A percentile compares a stretch with the other conserved stretches of the same genome.
These are phyloP conservation scores for Tokudaia tokunoshimensis DNA, from an alignment of 2,797 vertebrate species.

Conservation along the genomic window DNA sequence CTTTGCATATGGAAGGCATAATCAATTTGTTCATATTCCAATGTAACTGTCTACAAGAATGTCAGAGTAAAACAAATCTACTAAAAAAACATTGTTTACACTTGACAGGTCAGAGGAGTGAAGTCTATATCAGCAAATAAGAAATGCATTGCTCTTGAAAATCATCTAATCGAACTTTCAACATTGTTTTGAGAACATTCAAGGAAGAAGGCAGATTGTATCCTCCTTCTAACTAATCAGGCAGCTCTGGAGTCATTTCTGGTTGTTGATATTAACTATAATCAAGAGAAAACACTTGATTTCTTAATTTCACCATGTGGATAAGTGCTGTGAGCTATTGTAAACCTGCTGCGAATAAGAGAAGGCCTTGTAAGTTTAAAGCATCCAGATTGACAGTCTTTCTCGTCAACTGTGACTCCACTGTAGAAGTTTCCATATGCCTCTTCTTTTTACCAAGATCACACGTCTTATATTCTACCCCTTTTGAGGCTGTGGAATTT, in stretches of 20 bases:
- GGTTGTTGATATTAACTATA: background rate
- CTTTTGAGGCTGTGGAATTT: background rate
- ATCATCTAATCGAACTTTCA: conserved; percentile 46
- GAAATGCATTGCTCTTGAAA: conserved; percentile 57
- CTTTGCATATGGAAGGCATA: conserved; percentile 69
- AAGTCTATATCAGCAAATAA: background rate
- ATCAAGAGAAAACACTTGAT: background rate
- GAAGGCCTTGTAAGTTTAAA: background rate
- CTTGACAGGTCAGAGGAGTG: conserved; percentile 4
- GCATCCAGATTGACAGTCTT: background rate
- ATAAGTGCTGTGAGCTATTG: background rate
- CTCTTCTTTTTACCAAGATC: background rate
- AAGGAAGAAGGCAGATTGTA: background rate
- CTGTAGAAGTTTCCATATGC: background rate
- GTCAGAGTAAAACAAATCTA: conserved; percentile 51
- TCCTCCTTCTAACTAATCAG: background rate
- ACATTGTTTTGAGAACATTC: conserved; percentile 38
- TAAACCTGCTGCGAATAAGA: background rate
- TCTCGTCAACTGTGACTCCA: background rate
- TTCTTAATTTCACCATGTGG: background rate
- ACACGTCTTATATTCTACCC: background rate
- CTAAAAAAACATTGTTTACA: conserved; percentile 60
- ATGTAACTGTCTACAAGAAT: background rate
- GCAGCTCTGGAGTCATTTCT: conserved; percentile 53
- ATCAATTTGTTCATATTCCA: conserved; percentile 57